These are phyloP conservation scores for Etia nguti DNA, from an alignment of 2,113 vertebrate genomes.

Conservation along the genomic window DNA sequence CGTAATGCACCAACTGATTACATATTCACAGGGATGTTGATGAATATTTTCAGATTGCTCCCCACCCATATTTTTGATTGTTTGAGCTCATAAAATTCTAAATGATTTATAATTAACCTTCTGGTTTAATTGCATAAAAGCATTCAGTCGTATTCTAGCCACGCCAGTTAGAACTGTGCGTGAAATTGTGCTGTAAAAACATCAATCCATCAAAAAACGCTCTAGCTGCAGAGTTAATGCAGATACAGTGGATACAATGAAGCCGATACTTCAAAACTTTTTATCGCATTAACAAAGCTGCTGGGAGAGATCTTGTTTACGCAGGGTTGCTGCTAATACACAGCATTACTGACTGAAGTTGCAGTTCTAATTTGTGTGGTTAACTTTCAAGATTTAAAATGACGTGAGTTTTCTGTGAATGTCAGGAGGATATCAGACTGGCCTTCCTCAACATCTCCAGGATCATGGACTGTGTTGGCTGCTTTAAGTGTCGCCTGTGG, in stretches of 20 bases:
- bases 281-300: neutral
- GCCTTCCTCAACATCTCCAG: conserved; percentile 92
- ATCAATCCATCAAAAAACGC: neutral
- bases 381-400: neutral
- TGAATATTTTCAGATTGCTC: neutral
- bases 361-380: neutral
- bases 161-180: neutral
- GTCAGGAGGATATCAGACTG: conserved; percentile 84
- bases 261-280: neutral
- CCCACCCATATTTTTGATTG: neutral
- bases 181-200: neutral
- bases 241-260: neutral
- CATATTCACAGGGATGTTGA: neutral
- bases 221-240: neutral
- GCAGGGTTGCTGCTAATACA: neutral
- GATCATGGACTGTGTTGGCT: conserved; percentile 95
- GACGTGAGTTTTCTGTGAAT: neutral
- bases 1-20: neutral
- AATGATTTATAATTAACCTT: neutral
- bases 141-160: neutral
- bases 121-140: neutral
- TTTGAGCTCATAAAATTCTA: neutral
- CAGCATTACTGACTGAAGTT: neutral
- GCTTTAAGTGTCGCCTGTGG: conserved; percentile 93
- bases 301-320: neutral